Evolutionary conservation across 1,140 invertebrate species (phyloP).

Genomic region (Drosophila truncata): DNA sequence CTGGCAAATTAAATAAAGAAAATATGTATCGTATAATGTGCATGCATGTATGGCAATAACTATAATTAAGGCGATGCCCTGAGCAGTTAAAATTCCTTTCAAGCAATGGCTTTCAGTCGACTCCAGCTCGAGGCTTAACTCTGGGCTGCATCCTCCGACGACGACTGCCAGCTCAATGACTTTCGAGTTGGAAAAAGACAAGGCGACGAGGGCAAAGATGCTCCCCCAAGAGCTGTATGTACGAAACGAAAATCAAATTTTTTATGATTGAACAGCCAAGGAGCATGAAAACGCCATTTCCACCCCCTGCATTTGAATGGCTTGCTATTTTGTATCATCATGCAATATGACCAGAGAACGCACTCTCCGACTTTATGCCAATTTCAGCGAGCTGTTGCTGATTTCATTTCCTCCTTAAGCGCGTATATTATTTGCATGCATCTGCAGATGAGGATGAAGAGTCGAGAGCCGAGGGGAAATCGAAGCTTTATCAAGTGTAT

Average conservation of each 20-base stretch:
- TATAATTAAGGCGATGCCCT: slow-evolving; percentile 35
- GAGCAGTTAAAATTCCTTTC: slow-evolving; percentile 26
- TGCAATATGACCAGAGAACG: slow-evolving; percentile 73
- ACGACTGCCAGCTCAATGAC: neutral
- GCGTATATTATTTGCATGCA: slow-evolving; percentile 73
- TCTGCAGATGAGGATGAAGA: slow-evolving; percentile 17
- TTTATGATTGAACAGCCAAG: slow-evolving; percentile 80
- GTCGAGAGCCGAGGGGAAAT: slow-evolving; percentile 57
- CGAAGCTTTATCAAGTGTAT: slow-evolving; percentile 78
- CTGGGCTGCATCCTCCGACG: neutral
- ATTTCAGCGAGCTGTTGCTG: slow-evolving; percentile 63
- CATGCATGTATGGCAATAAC: slow-evolving; percentile 32
- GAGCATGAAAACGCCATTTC: slow-evolving; percentile 72
- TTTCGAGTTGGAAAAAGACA: slow-evolving; percentile 11
- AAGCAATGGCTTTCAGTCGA: slow-evolving; percentile 13
- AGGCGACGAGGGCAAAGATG: neutral
- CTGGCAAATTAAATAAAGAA: slow-evolving; percentile 13
- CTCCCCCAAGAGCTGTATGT: slow-evolving; percentile 51
- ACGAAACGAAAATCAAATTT: slow-evolving; percentile 73
- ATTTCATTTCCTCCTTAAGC: slow-evolving; percentile 81
- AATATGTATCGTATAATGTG: slow-evolving; percentile 2
- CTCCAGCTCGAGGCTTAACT: slow-evolving; percentile 9
- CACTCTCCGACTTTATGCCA: slow-evolving; percentile 77
- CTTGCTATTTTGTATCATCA: slow-evolving; percentile 76
- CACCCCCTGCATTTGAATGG: slow-evolving; percentile 45